Evolutionary conservation across 2,797 vertebrate genomes (phyloP).

Genomic region (Parauchenoglanis punctatus): DNA sequence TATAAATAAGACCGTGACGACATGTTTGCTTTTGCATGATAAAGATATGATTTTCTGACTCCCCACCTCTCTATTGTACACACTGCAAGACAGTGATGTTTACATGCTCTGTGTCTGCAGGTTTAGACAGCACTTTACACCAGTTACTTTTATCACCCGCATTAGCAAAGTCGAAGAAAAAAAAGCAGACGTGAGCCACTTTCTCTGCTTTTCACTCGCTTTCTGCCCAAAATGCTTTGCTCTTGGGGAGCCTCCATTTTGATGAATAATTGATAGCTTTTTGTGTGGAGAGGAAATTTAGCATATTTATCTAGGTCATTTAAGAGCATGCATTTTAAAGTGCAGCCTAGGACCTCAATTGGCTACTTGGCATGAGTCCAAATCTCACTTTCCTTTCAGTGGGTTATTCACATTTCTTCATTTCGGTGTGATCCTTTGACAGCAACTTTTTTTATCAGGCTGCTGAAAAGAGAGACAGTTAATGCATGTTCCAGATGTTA

Average conservation of each 20-base stretch:
- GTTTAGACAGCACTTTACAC: slow-evolving; percentile 21
- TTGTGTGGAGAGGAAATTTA: slow-evolving; percentile 47
- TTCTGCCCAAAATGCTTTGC: slow-evolving; percentile 37
- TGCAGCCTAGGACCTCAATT: slow-evolving; percentile 37
- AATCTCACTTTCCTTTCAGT: slow-evolving; percentile 20
- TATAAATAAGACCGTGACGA: background rate
- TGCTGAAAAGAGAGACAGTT: slow-evolving; percentile 45
- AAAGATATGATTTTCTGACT: background rate
- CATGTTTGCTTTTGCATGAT: background rate
- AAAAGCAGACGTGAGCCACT: slow-evolving; percentile 3
- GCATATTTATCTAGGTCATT: slow-evolving; percentile 58
- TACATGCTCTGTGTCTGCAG: slow-evolving; percentile 12
- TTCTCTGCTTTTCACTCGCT: slow-evolving; percentile 28
- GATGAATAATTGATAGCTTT: slow-evolving; percentile 57
- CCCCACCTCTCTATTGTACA: background rate
- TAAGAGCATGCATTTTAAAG: slow-evolving; percentile 47
- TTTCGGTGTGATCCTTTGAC: slow-evolving; percentile 6
- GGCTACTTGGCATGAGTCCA: slow-evolving; percentile 35
- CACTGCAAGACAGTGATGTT: background rate
- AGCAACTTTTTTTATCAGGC: slow-evolving; percentile 18
- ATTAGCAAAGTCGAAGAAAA: slow-evolving; percentile 24
- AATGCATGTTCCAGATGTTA: slow-evolving; percentile 58
- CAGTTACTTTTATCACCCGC: slow-evolving; percentile 22
- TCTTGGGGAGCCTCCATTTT: slow-evolving; percentile 43
- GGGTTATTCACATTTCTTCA: slow-evolving; percentile 29